Base-by-base conservation (phyloP, 2,113 vertebrate genomes). In the Saguinus imperator region DNA sequence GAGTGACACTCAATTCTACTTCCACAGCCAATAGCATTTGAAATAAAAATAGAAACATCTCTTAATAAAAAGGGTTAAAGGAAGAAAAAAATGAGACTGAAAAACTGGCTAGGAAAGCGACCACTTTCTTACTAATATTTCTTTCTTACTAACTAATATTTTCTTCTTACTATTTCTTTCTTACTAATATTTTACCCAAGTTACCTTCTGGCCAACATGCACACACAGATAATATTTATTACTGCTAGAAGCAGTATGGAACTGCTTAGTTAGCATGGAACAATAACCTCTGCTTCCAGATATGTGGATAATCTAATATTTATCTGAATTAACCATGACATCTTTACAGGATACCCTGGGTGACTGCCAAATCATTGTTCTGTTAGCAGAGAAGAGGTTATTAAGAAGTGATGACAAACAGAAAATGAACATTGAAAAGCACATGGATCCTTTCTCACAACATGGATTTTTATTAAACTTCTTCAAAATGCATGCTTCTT, bases 331-430 rank as follows among this genome's bases (percentile, higher is more conserved):
- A 88, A 66, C 70, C 37, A 84, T 77, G 76, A n/a, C 45, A 83
- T 83, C 76, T 97, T 87, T 72, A 87, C 58, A 91, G 70, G 93
- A 83, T 52, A 93, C 37, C 13, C 35, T 91, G 45, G 45, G 21
- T 87, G 32, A 68, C 58, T 91, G 68, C 77, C 35, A 96, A 75
- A 91, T 5, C 55, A 93, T 80, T 95, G 70, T 75, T 95, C 89
- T 93, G 4, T 90, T 91, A 61, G 45, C 37, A 43, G 32, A 84
- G 43, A 90, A 76, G 40, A 72, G 27, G 43, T 89, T 82, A 72
- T 94, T 94, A 88, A 97, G 66, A 96, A 96, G n/a, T 79, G 82
- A 93, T 93, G 76, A 88, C 61, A 86, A 89, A 87, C 80, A 87
- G 70, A 75, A 89, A 57, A 86, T 52, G 89, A 95, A 94, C 58